A percentile compares a stretch with the other conserved stretches of the same genome.
Evolutionary conservation across 1,140 invertebrate genomes (phyloP).

Genomic region (Caenorhabditis inopinata): DNA sequence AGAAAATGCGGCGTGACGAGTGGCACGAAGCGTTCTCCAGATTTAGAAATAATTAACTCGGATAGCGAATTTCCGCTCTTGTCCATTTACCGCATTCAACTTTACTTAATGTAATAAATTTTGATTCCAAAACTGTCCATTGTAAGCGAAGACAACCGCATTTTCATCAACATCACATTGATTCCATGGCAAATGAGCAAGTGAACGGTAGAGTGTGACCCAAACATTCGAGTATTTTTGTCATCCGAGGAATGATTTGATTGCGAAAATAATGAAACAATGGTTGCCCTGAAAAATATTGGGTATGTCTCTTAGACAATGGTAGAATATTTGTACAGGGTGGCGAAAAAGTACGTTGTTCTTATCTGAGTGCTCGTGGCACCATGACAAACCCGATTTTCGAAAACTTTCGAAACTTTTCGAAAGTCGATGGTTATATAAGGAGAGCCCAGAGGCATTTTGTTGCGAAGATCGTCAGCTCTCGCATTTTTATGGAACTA

Average conservation of each 20-base stretch:
- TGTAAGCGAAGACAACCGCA: constrained; percentile 52
- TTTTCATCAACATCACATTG: constrained; percentile 58
- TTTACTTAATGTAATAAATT: constrained; percentile 50
- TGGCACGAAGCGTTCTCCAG: constrained; percentile 56
- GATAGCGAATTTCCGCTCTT: background rate
- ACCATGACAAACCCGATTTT: no score
- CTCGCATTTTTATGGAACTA: no score
- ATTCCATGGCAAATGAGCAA: constrained; percentile 59
- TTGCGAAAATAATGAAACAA: constrained; percentile 53
- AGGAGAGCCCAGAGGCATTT: no score
- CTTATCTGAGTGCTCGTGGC: no score
- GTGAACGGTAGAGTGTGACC: constrained; percentile 41
- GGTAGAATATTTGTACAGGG: no score
- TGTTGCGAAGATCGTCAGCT: no score
- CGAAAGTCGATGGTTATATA: no score
- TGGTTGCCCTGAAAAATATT: constrained; percentile 51
- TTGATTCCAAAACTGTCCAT: constrained; percentile 45
- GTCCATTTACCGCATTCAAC: constrained; percentile 53
- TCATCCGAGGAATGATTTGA: constrained; percentile 64
- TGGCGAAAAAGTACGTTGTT: no score
- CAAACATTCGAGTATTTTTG: constrained; percentile 55
- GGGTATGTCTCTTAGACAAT: no score
- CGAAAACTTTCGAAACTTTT: no score
- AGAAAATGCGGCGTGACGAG: constrained; percentile 54
- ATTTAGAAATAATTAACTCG: constrained; percentile 47